Conservation (phyloP, 2,888 invertebrate genomes). For the Dicyrtoma fusca region DNA sequence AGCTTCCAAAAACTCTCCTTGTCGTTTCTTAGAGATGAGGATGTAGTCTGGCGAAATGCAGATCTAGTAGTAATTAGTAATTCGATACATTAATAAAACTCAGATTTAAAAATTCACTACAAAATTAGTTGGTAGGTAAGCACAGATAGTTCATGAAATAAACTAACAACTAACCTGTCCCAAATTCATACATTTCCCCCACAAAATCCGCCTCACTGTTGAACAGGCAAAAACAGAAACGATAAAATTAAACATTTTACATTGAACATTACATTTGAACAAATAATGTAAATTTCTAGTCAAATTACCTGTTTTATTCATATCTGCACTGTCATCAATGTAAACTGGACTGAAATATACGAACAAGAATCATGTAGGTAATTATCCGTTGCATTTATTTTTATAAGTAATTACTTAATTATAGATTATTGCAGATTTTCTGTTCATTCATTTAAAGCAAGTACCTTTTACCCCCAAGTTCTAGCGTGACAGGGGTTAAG, state of each 20-base stretch:
- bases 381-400: no score
- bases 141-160: no score
- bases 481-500: constrained; percentile 91
- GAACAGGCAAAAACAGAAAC: constrained; percentile 57
- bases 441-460: no score
- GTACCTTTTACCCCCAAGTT: constrained; percentile 83
- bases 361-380: background rate
- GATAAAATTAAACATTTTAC: no score
- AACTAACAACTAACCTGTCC: background rate
- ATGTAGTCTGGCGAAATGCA: constrained; percentile 96
- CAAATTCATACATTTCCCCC: constrained; percentile 75
- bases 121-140: no score
- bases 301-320: constrained; percentile 61
- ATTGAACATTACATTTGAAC: no score
- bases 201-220: constrained; percentile 79
- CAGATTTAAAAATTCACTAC: no score
- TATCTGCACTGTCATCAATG: constrained; percentile 78
- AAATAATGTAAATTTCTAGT: background rate
- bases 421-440: no score
- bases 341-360: constrained; percentile 70
- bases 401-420: no score
- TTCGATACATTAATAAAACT: no score
- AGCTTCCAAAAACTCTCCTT: constrained; percentile 71
- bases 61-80: constrained; percentile 67
- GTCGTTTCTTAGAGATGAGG: constrained; percentile 73